These are phyloP conservation scores for Drosophila persimilis DNA, from an alignment of 1,140 invertebrate genomes.

Conservation along the genomic window DNA sequence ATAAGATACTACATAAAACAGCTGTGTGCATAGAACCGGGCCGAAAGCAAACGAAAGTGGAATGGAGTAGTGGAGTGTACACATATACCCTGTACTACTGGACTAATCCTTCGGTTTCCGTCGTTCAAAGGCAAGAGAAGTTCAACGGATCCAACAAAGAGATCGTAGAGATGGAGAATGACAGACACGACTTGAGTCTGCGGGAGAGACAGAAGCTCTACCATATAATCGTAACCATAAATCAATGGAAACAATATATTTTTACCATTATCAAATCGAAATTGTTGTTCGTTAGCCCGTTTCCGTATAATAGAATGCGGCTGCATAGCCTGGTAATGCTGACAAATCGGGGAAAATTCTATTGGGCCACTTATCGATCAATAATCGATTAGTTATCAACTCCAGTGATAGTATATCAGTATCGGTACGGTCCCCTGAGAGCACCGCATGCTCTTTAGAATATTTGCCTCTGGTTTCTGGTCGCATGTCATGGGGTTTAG, in stretches of 20 bases:
- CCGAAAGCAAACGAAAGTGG: conserved; percentile 54
- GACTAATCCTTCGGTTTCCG: not conserved
- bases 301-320: not conserved
- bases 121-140: no score
- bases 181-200: not conserved
- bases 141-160: no score
- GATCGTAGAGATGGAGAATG: not conserved
- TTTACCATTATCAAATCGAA: no score
- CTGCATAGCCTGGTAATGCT: conserved; percentile 2
- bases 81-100: not conserved
- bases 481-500: conserved; percentile 43
- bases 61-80: conserved; percentile 9
- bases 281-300: no score
- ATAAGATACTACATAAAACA: conserved; percentile 55
- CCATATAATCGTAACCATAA: no score
- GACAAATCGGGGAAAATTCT: conserved; percentile 13
- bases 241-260: no score
- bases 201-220: no score
- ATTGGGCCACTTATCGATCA: conserved; percentile 38
- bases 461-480: conserved; percentile 15
- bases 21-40: conserved; percentile 46
- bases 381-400: conserved; percentile 31
- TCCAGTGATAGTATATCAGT: conserved; percentile 30
- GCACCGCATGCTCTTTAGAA: conserved; percentile 21
- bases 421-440: conserved; percentile 5